phyloP scores from a whole-genome alignment of 2,888 invertebrate species.

The Cephus nigrinus region DNA sequence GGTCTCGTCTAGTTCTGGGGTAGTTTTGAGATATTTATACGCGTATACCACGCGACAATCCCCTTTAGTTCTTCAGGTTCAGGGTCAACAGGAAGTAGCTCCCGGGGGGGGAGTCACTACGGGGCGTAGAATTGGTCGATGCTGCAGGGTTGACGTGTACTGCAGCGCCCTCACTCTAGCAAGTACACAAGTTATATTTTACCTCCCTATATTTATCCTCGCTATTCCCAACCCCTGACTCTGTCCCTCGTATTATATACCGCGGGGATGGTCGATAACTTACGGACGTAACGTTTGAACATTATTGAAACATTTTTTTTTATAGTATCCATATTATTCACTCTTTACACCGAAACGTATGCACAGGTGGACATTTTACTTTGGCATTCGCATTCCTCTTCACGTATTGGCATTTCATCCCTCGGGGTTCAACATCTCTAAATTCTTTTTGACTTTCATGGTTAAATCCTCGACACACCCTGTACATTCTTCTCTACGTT shows the following conservation, averaged over 20 bases:
- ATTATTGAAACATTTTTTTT: neutral
- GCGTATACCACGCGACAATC: neutral
- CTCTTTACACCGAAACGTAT: neutral
- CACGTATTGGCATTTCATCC: neutral
- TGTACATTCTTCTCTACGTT: constrained; percentile 6
- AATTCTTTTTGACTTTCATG: neutral
- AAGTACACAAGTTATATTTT: neutral
- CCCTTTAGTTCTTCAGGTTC: neutral
- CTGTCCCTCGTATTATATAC: neutral
- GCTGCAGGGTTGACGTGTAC: neutral
- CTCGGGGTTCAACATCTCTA: neutral
- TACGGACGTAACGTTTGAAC: neutral
- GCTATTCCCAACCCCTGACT: neutral
- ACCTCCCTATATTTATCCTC: neutral
- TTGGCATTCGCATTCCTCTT: neutral
- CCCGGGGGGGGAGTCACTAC: neutral
- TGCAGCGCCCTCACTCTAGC: neutral
- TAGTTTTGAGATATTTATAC: neutral
- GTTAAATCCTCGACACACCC: neutral
- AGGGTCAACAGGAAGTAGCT: neutral
- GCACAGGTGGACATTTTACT: neutral
- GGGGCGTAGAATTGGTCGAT: neutral
- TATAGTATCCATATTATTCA: neutral
- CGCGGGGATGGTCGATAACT: neutral
- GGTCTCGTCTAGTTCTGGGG: neutral